Evolutionary conservation across 2,888 invertebrate species (phyloP).

Genomic region (Lasioglossum figueresi): DNA sequence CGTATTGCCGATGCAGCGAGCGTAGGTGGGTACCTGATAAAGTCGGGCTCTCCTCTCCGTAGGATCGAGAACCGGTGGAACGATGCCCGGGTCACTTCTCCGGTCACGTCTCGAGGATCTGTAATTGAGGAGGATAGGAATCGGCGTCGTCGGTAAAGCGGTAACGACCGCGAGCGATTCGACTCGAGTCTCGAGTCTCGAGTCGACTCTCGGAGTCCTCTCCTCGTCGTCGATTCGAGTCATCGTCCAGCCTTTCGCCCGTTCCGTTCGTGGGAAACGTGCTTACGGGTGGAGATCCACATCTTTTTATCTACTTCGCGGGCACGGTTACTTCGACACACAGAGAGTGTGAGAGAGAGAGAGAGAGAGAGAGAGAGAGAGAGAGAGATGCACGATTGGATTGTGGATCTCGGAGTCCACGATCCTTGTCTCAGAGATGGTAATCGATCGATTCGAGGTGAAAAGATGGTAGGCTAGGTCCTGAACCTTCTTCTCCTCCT

Average conservation of each 20-base stretch:
- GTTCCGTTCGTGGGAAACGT: constrained; percentile 67
- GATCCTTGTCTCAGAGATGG: constrained; percentile 40
- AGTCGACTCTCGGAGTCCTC: constrained; percentile 25
- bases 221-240: constrained; percentile 49
- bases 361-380: not conserved
- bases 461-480: constrained; percentile 15
- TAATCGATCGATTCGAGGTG: constrained; percentile 32
- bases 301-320: constrained; percentile 55
- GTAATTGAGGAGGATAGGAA: constrained; percentile 74
- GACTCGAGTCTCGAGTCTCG: constrained; percentile 24
- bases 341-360: not conserved
- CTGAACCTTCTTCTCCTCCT: not conserved
- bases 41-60: constrained; percentile 44
- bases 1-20: constrained; percentile 56
- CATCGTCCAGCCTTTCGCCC: constrained; percentile 57
- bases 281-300: constrained; percentile 61
- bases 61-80: constrained; percentile 58
- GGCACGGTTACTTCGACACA: constrained; percentile 32
- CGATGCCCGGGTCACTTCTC: constrained; percentile 63
- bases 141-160: constrained; percentile 68
- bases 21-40: constrained; percentile 63
- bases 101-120: constrained; percentile 73
- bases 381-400: constrained; percentile 36
- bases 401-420: constrained; percentile 52
- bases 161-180: constrained; percentile 65